Conservation (phyloP, 2,888 invertebrate genomes). For the Alcis repandata region DNA sequence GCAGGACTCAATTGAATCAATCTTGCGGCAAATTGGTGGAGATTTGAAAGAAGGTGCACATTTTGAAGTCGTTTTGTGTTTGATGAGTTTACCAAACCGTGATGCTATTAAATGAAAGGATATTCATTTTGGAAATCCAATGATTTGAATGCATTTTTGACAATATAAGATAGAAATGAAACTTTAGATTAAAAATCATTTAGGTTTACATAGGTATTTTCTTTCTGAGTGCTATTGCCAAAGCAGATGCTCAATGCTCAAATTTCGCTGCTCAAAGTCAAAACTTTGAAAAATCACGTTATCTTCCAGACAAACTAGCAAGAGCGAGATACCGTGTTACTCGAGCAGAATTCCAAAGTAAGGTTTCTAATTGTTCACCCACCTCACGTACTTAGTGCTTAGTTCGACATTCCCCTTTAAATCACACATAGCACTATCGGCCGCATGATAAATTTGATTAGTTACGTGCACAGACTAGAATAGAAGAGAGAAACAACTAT, state of each 20-base stretch:
- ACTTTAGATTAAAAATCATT: too few relatives aligned
- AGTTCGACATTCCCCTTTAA: conserved; percentile 65
- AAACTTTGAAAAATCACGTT: neutral
- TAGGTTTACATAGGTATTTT: too few relatives aligned
- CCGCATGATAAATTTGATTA: conserved; percentile 72
- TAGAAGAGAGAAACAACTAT: neutral
- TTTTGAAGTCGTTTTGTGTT: conserved; percentile 61
- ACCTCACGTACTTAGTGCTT: conserved; percentile 55
- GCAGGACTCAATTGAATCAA: conserved; percentile 80
- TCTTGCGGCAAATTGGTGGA: conserved; percentile 80
- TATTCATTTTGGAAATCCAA: conserved; percentile 1
- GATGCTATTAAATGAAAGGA: conserved; percentile 19
- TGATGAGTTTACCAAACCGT: conserved; percentile 33
- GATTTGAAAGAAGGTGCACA: conserved; percentile 65
- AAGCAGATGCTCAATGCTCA: too few relatives aligned
- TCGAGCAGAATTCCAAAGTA: conserved; percentile 42
- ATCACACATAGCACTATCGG: conserved; percentile 73
- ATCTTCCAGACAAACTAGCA: conserved; percentile 1
- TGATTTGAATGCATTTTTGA: neutral
- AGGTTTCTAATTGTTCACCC: conserved; percentile 54
- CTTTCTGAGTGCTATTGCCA: too few relatives aligned
- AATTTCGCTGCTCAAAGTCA: neutral
- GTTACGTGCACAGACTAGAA: conserved; percentile 39
- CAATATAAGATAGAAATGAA: neutral
- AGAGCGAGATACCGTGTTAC: conserved; percentile 27